Percentiles rank a stretch among this genome's conserved stretches.
Conservation (phyloP, 2,797 vertebrate genomes). For the Crocodylus rhombifer region DNA sequence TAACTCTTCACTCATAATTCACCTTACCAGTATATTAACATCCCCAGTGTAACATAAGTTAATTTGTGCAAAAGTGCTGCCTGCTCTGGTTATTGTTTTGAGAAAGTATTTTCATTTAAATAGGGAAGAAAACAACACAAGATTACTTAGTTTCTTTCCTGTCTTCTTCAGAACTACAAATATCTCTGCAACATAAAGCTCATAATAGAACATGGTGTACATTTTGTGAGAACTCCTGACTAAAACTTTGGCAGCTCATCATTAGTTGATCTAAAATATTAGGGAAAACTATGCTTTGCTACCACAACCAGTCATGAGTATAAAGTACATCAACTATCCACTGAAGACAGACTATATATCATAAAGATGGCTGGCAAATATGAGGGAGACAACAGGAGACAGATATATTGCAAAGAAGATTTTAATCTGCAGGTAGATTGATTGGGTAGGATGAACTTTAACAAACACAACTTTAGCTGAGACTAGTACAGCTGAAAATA, state of each 20-base stretch:
- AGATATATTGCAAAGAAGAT: background rate
- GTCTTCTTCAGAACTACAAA: background rate
- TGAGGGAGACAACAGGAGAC: background rate
- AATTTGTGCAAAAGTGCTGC: background rate
- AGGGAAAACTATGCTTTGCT: background rate
- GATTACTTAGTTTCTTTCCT: background rate
- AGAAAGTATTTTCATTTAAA: background rate
- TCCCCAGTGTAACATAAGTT: background rate
- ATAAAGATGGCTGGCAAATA: background rate
- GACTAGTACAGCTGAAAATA: background rate
- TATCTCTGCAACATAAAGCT: background rate
- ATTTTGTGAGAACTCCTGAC: background rate
- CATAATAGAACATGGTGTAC: background rate
- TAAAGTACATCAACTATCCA: background rate
- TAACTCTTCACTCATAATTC: background rate
- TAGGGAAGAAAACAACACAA: background rate
- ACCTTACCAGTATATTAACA: background rate
- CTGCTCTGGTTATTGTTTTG: background rate
- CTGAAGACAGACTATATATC: background rate
- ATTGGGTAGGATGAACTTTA: background rate
- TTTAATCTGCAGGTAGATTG: background rate
- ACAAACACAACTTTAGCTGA: background rate
- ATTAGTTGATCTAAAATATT: rapidly evolving
- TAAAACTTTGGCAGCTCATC: background rate
- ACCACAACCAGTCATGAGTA: background rate